These are phyloP conservation scores for Pangasius larnaudii DNA, from an alignment of 2,797 vertebrate genomes.

Conservation along the genomic window DNA sequence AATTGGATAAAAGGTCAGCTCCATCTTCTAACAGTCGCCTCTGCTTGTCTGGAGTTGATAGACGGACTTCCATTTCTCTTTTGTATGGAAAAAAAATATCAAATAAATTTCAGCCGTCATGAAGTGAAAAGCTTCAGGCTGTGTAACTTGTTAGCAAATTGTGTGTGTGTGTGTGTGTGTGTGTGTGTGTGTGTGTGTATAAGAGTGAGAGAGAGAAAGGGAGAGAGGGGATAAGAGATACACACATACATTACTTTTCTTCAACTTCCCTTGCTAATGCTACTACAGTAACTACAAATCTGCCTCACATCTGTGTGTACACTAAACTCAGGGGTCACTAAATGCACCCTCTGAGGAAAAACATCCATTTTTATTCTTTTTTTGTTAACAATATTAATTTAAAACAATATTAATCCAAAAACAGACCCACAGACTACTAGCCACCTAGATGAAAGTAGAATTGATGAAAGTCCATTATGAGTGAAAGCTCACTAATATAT, in stretches of 20 bases:
- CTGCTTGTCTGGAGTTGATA: constrained; percentile 40
- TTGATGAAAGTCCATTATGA: not conserved
- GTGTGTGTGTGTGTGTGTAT: not conserved
- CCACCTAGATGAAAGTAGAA: not conserved
- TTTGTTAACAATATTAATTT: not conserved
- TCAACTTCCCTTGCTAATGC: not conserved
- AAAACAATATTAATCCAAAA: not conserved
- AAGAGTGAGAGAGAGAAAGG: not conserved
- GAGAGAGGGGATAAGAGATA: too few relatives aligned
- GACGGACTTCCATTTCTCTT: constrained; percentile 40
- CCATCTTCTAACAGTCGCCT: constrained; percentile 41
- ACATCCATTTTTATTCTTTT: not conserved
- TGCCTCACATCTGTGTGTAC: not conserved
- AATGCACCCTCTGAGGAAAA: not conserved
- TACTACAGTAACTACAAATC: not conserved
- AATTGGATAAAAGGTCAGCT: constrained; percentile 52
- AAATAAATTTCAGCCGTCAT: constrained; percentile 24
- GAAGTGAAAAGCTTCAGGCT: constrained; percentile 28
- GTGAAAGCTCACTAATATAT: not conserved
- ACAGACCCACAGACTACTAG: not conserved
- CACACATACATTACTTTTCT: not conserved
- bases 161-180: not conserved
- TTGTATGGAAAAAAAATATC: constrained; percentile 23
- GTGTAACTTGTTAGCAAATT: constrained; percentile 13
- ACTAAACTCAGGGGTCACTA: not conserved